phyloP scores from a whole-genome alignment of 2,888 invertebrate genomes.

The Dioctria linearis region DNA sequence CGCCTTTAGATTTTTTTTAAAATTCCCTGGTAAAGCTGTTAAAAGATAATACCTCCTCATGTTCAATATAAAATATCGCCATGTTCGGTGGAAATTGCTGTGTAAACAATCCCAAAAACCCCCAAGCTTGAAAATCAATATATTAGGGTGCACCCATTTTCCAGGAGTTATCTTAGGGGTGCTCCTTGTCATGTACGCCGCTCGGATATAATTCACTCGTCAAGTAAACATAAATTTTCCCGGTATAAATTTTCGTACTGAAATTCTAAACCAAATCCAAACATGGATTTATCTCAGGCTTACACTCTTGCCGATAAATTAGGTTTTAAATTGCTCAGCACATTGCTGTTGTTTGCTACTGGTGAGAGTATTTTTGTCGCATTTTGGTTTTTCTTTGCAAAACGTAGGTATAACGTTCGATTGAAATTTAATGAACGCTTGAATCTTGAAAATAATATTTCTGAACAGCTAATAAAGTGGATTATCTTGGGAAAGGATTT shows the following conservation, averaged over 20 bases:
- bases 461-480: no score
- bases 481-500: no score
- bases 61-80: slow-evolving; percentile 35
- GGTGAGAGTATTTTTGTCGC: slow-evolving; percentile 21
- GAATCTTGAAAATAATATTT: no score
- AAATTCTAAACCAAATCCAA: slow-evolving; percentile 57
- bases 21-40: slow-evolving; percentile 16
- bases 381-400: background rate
- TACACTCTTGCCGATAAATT: slow-evolving; percentile 61
- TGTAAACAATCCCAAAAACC: slow-evolving; percentile 22
- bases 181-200: slow-evolving; percentile 39
- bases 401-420: background rate
- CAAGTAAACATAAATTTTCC: slow-evolving; percentile 51
- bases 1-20: background rate
- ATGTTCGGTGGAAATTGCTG: slow-evolving; percentile 29
- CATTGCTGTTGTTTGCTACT: slow-evolving; percentile 36
- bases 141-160: slow-evolving; percentile 35
- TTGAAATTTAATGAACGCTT: no score
- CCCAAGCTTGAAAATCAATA: slow-evolving; percentile 48
- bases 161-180: slow-evolving; percentile 19
- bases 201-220: slow-evolving; percentile 45
- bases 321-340: slow-evolving; percentile 56
- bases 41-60: slow-evolving; percentile 33
- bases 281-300: slow-evolving; percentile 62
- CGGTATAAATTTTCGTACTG: slow-evolving; percentile 43